phyloP scores from a whole-genome alignment of 1,140 invertebrate species.

The Choristoneura fumiferana region DNA sequence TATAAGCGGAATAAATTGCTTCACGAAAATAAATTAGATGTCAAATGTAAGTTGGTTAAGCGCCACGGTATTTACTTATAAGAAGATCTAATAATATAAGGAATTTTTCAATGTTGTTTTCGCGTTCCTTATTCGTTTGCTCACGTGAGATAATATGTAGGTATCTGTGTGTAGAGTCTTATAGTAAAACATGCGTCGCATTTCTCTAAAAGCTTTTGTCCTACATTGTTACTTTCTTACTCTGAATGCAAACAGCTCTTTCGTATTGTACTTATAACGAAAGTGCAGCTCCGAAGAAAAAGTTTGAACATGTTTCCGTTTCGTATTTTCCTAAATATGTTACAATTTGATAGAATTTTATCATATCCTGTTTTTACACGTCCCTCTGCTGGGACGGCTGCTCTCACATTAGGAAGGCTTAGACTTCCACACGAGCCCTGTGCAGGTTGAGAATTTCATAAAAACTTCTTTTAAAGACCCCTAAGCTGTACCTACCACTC shows the following conservation, averaged over 20 bases:
- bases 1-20: constrained; percentile 5
- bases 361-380: too few relatives aligned
- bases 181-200: constrained; percentile 33
- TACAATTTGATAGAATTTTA: too few relatives aligned
- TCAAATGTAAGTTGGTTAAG: neutral
- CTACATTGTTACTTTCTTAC: constrained; percentile 40
- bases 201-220: constrained; percentile 57
- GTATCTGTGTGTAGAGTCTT: constrained; percentile 25
- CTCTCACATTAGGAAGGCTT: too few relatives aligned
- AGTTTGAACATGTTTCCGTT: too few relatives aligned
- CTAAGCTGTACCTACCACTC: too few relatives aligned
- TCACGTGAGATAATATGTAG: neutral
- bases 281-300: too few relatives aligned
- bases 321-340: too few relatives aligned
- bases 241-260: neutral
- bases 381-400: too few relatives aligned
- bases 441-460: too few relatives aligned
- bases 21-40: constrained; percentile 1
- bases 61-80: constrained; percentile 12
- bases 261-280: too few relatives aligned
- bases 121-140: neutral
- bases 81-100: constrained; percentile 10
- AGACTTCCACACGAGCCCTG: too few relatives aligned
- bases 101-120: constrained; percentile 5
- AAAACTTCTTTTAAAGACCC: too few relatives aligned